Evolutionary conservation across 2,888 invertebrate species (phyloP), one percentile per base, ranked within the genome.

Genomic region (Junonia oenone): DNA sequence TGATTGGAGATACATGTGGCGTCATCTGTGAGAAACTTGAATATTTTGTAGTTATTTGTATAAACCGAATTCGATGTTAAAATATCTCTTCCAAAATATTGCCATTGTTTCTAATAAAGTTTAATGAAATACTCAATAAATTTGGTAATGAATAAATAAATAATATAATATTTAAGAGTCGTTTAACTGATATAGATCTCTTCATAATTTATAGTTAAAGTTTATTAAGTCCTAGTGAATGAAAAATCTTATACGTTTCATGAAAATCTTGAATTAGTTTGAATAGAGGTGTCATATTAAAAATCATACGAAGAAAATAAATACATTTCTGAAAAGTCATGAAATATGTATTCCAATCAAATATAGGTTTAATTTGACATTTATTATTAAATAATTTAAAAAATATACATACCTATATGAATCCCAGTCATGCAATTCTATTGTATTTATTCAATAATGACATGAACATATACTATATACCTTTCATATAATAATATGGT

Each of bases 81-180:
- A 75, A 72, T 75, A 69, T 76, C 72, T 87, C 87, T 88, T 89
- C 88, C 88, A 88, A 77, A 79, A 75, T 80, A 82, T 75, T 83
- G 85, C 83, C 85, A 85, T 74, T 73, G 79, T 81, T 80, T 82
- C 78, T n/a, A 81, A 83, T 74, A 75, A 77, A 73, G 58, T 67
- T 77, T 70, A 62, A 61, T 58, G 48, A 56, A 56, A 58, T 62
- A 60, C 53, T 62, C 49, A 57, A 50, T 58, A 56, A 61, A 53
- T 61, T 60, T 57, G 57, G 60, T 60, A 57, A 43, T 33, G 35
- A 55, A 9, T 11, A 17, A 40, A 40, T n/a, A 3, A n/a, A n/a
- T 8, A 14, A 15, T 15, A 47, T 47, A 53, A 48, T 56, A 50
- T n/a, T 55, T 58, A 57, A 58, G 45, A 45, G 43, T 51, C 51